phyloP scores from a whole-genome alignment of 2,113 vertebrate genomes.

The Sinocyclocheilus maitianheensis region DNA sequence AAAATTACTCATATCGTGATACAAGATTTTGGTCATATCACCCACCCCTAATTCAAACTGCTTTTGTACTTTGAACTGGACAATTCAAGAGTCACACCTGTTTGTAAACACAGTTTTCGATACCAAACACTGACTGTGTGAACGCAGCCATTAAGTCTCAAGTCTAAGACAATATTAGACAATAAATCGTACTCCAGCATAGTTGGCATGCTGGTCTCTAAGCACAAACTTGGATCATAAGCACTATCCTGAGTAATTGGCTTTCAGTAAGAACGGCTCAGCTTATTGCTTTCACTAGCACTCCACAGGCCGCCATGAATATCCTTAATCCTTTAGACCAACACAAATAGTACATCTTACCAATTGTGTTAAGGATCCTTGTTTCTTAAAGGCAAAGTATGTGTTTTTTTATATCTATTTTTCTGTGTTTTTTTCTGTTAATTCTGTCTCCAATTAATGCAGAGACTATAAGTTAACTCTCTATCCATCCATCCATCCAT shows the following conservation, averaged over 20 bases:
- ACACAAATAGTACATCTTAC: constrained; percentile 4
- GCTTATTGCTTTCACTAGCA: constrained; percentile 48
- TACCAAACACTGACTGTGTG: background rate
- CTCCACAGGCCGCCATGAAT: constrained; percentile 13
- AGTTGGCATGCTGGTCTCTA: background rate
- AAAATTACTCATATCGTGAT: too few relatives aligned
- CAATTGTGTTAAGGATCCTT: background rate
- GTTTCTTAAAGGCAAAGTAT: constrained; percentile 1
- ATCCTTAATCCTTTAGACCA: constrained; percentile 28
- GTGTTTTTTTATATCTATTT: background rate
- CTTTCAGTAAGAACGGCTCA: constrained; percentile 51
- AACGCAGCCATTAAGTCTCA: background rate
- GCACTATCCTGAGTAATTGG: constrained; percentile 52
- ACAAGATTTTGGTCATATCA: too few relatives aligned
- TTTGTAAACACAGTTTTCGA: background rate
- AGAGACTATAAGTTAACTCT: background rate
- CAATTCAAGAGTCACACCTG: background rate
- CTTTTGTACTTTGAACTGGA: background rate
- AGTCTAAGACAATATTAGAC: background rate
- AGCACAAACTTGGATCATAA: constrained; percentile 24
- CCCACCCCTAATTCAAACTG: background rate
- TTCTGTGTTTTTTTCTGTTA: too few relatives aligned
- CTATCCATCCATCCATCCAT: background rate
- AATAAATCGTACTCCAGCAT: background rate
- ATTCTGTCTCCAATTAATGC: background rate